These are phyloP conservation scores for Gymnoscopelus braueri DNA, from an alignment of 2,797 vertebrate genomes.

Conservation along the genomic window DNA sequence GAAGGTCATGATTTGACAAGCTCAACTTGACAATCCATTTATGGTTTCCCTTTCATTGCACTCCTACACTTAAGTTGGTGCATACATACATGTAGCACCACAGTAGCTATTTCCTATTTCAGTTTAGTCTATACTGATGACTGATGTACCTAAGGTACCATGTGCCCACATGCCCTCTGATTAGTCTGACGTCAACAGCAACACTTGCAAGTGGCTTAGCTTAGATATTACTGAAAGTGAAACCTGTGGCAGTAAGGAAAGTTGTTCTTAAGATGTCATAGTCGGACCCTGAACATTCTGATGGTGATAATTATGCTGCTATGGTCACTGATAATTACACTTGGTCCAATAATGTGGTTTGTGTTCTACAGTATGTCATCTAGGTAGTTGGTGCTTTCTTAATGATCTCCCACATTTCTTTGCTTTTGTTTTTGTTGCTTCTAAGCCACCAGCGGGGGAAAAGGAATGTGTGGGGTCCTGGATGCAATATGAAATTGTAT, in stretches of 20 bases:
- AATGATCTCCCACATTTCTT: too few relatives aligned
- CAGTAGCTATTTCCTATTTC: neutral
- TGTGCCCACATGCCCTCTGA: constrained; percentile 6
- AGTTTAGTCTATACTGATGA: too few relatives aligned
- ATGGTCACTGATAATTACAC: too few relatives aligned
- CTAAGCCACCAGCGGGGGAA: neutral
- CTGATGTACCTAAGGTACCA: too few relatives aligned
- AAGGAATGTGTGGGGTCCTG: neutral
- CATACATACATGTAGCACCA: neutral
- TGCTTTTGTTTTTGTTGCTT: neutral
- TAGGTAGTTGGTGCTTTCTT: too few relatives aligned
- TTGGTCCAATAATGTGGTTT: too few relatives aligned
- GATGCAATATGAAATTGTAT: neutral
- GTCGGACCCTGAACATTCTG: too few relatives aligned
- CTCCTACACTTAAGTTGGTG: neutral
- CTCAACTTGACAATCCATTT: neutral
- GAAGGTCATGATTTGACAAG: neutral
- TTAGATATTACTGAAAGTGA: neutral
- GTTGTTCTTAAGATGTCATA: too few relatives aligned
- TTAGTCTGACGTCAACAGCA: constrained; percentile 21
- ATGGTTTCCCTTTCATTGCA: constrained; percentile 10
- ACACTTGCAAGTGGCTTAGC: neutral
- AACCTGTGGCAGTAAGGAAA: neutral
- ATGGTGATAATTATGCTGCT: too few relatives aligned
- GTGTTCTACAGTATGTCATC: too few relatives aligned